These are phyloP conservation scores for Microcebus jonahi DNA, from an alignment of 2,113 vertebrate species.

Conservation along the genomic window DNA sequence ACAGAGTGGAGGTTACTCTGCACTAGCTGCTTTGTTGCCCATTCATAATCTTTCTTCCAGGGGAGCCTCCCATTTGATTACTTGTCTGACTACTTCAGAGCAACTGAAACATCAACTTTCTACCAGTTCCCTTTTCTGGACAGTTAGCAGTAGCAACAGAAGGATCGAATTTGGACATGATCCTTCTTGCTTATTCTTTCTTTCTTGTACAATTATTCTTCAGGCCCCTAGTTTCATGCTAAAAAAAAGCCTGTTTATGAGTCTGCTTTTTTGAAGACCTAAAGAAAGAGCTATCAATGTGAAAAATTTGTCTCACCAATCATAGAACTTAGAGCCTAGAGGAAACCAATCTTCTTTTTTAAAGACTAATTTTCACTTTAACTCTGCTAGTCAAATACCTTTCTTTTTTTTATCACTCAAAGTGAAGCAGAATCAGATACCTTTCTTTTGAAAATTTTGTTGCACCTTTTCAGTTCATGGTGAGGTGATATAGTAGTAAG, in stretches of 20 bases:
- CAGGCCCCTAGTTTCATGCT: neutral
- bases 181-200: neutral
- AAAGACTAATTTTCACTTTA: neutral
- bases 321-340: neutral
- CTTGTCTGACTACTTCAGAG: neutral
- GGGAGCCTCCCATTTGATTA: neutral
- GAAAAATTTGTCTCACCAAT: conserved; percentile 8
- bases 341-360: neutral
- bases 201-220: conserved; percentile 32
- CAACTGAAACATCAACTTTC: neutral
- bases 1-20: neutral
- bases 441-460: conserved; percentile 14
- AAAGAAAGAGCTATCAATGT: neutral
- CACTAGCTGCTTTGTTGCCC: neutral
- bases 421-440: neutral
- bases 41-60: neutral
- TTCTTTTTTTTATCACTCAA: neutral
- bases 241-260: conserved; percentile 24
- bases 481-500: neutral
- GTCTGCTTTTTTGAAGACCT: neutral
- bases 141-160: neutral
- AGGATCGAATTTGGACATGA: neutral
- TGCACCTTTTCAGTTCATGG: conserved; percentile 29
- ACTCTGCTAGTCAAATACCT: neutral
- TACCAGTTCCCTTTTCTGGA: conserved; percentile 3